phyloP scores from a whole-genome alignment of 2,113 vertebrate genomes.

The Myiagra hebetior region DNA sequence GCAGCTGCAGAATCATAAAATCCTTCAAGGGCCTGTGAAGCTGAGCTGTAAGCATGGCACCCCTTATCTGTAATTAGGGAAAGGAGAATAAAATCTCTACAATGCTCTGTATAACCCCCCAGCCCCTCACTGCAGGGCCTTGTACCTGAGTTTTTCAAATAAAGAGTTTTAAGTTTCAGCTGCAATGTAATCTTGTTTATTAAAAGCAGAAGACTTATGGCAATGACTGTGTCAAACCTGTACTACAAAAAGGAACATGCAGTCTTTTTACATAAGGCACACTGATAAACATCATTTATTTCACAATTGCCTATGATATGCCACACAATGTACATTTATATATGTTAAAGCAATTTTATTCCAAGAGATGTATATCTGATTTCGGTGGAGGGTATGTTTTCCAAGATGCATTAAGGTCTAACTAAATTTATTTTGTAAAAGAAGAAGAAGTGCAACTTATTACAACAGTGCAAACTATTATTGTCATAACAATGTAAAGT shows the following conservation, averaged over 20 bases:
- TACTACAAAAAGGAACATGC: not conserved
- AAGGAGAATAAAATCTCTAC: not conserved
- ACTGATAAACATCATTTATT: slow-evolving; percentile 46
- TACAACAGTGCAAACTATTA: slow-evolving; percentile 55
- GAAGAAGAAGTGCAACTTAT: slow-evolving; percentile 34
- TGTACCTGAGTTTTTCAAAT: not conserved
- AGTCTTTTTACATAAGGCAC: slow-evolving; percentile 11
- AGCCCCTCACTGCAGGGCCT: not conserved
- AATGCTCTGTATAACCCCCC: not conserved
- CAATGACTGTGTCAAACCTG: slow-evolving; percentile 10
- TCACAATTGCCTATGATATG: not conserved
- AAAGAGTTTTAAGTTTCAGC: slow-evolving; percentile 15
- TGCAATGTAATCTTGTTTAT: slow-evolving; percentile 27
- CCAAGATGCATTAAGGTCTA: slow-evolving; percentile 11
- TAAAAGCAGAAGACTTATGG: slow-evolving; percentile 14
- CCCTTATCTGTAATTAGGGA: slow-evolving; percentile 3
- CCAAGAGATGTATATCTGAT: not conserved
- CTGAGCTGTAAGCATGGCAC: not conserved
- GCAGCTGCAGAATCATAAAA: slow-evolving; percentile 14
- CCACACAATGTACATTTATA: not conserved
- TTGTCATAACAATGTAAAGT: slow-evolving; percentile 60
- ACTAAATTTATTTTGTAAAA: slow-evolving; percentile 48
- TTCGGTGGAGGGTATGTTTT: slow-evolving; percentile 1
- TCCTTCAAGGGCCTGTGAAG: not conserved
- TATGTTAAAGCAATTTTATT: slow-evolving; percentile 28